Conservation (phyloP, 2,113 vertebrate genomes). For the Phalacrocorax aristotelis region DNA sequence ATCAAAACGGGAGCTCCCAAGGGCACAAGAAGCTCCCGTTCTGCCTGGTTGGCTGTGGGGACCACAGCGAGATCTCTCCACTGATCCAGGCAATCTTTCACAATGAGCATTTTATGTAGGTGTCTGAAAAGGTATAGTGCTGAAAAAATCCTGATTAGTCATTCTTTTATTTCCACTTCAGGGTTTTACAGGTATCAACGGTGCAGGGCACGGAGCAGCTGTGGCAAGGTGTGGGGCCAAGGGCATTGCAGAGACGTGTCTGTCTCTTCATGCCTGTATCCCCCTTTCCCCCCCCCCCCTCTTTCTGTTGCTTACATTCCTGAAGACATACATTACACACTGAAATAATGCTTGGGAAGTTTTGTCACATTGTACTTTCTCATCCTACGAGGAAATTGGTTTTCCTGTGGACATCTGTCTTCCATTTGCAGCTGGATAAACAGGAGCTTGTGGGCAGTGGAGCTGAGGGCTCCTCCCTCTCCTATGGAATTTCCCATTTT, state of each 20-base stretch:
- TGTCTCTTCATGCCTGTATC: neutral
- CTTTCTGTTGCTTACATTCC: neutral
- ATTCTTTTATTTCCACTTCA: neutral
- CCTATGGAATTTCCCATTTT: neutral
- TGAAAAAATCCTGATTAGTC: neutral
- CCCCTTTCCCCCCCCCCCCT: accelerated
- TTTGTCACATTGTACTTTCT: neutral
- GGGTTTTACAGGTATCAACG: neutral
- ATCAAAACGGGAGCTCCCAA: slow-evolving; percentile 29
- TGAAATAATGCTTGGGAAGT: neutral
- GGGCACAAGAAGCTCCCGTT: neutral
- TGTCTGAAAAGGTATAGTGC: neutral
- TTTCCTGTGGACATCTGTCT: neutral
- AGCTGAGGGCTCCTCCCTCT: neutral
- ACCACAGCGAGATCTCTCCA: neutral
- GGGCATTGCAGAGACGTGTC: neutral
- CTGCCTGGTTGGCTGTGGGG: neutral
- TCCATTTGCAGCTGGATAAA: neutral
- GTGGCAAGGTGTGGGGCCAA: neutral
- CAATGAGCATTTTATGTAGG: neutral
- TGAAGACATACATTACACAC: neutral
- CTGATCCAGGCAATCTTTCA: neutral
- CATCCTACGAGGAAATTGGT: neutral
- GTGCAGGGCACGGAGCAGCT: neutral
- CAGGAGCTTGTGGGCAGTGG: neutral